Evolutionary conservation across 2,797 vertebrate species (phyloP), one percentile per base, ranked within the genome.

Genomic region (Otus scops): DNA sequence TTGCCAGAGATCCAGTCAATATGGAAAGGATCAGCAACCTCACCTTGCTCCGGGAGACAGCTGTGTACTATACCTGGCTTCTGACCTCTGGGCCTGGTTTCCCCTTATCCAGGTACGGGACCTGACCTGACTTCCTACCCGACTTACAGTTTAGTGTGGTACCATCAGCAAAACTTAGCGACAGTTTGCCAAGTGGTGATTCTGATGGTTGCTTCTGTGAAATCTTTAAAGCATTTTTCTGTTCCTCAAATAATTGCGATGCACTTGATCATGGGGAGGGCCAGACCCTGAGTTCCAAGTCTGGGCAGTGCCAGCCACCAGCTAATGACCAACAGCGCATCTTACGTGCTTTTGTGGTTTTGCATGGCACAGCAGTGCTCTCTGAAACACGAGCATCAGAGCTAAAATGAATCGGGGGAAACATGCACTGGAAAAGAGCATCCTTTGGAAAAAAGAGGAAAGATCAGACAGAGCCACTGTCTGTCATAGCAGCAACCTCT

Each of bases 41-140:
- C 47, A 91, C 83, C 45, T 36, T 97, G 85, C 88, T 88, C 3
- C 13, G 7, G 70, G 82, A 94, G 7, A 96, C 85, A 2, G 96
- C 93, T 6, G 22, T 50, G 39, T 97, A 93, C 67, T 97, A 94
- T 30, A 97, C 93, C 60, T 64, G 4, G 0, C 88, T 97, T 2
- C 77, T 97, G 53, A 97, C 82, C 34, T 94, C 96, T 36, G 88
- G 48, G 16, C 68, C 83, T 34, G 76, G 11, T 8, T 75, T 94
- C 17, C 3, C 80, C 6, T 13, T 97, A 2, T 23, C 78, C 0
- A 97, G 95, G 97, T 97, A 80, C 1, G 10, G 32, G 20, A 10
- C 9, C 56, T 78, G 43, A 2, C 28, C 79, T 51, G 11, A 28
- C 23, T 38, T 80, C 54, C 21, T 8, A 9, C 19, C 32, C 38